Evolutionary conservation across 2,797 vertebrate species (phyloP), one percentile per base, ranked within the genome.

Genomic region (Siniperca undulata): DNA sequence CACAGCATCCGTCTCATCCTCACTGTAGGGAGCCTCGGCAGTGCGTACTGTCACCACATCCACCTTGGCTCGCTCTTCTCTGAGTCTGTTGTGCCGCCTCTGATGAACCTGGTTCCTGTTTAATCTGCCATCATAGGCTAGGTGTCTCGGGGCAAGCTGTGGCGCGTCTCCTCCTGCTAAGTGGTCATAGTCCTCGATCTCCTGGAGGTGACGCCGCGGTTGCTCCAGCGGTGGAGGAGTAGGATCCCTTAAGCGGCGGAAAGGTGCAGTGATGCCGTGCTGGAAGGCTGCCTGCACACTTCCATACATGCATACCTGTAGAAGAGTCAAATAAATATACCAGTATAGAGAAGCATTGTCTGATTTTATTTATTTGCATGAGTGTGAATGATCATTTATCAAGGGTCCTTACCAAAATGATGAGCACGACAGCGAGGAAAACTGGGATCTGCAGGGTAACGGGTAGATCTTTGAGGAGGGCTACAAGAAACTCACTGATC

Each of bases 401-500:
- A 3, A 22, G 16, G 13, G 2, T 53, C 24, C 74, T 74, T 94
- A 99, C 98, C 96, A 98, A 8, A 60, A 98, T 80, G 40, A 91
- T 82, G 5, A 97, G 1, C 16, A 95, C 92, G 20, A 98, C 93
- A 1, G 95, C 92, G 40, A 97, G 0, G 7, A 98, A 93, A 73
- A 99, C 96, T 0, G 97, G 97, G 60, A 99, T 69, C 79, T 99
- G 98, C 22, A 98, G 95, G 3, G 97, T 83, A 20, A 96, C 9
- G 0, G 98, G 98, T 0, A 99, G 96, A 89, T 99, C 98, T 93
- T 97, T 97, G 88, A 99, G 96, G 61, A 99, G 95, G 0, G 97
- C 97, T 86, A 89, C 95, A 66, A 99, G 94, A 88, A 99, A 99
- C 86, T 99, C 97, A 30, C 97, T 97, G 46, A 96, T 94, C 9